Evolutionary conservation across 2,888 invertebrate species (phyloP).

Genomic region (Nomada flava): DNA sequence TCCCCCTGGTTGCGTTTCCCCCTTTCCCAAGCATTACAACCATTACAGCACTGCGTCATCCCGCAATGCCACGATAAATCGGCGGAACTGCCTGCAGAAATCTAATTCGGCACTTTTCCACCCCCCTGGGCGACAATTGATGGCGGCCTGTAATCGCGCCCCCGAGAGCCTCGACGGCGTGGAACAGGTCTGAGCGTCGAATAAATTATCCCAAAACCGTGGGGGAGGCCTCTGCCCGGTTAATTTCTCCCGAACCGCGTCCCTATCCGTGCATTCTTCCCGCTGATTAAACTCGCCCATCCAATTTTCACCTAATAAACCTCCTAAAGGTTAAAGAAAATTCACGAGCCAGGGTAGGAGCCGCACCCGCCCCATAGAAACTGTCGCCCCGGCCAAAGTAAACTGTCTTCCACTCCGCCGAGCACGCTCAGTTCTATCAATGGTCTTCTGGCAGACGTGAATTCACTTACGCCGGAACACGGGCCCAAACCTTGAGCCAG

Average conservation of each 20-base stretch:
- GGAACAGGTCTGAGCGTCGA: constrained; percentile 18
- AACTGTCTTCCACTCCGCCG: too few relatives aligned
- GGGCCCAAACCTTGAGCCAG: too few relatives aligned
- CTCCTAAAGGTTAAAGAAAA: background rate
- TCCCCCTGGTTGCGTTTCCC: too few relatives aligned
- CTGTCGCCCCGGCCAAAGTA: too few relatives aligned
- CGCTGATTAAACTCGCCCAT: constrained; percentile 39
- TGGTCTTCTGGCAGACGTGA: too few relatives aligned
- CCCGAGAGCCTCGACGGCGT: background rate
- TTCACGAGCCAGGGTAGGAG: background rate
- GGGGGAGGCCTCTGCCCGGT: constrained; percentile 1
- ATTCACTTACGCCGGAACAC: background rate
- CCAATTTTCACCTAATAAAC: constrained; percentile 52
- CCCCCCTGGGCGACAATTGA: background rate
- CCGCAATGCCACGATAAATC: too few relatives aligned
- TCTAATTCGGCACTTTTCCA: constrained; percentile 2
- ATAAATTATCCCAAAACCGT: constrained; percentile 45
- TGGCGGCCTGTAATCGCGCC: background rate
- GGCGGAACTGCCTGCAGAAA: too few relatives aligned
- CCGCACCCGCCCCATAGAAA: background rate
- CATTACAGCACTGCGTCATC: too few relatives aligned
- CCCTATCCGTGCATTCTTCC: constrained; percentile 7
- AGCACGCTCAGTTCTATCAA: too few relatives aligned
- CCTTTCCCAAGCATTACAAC: too few relatives aligned
- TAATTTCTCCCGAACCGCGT: constrained; percentile 17